Conservation (phyloP, 2,888 invertebrate genomes). For the Xanthorhoe spadicearia region DNA sequence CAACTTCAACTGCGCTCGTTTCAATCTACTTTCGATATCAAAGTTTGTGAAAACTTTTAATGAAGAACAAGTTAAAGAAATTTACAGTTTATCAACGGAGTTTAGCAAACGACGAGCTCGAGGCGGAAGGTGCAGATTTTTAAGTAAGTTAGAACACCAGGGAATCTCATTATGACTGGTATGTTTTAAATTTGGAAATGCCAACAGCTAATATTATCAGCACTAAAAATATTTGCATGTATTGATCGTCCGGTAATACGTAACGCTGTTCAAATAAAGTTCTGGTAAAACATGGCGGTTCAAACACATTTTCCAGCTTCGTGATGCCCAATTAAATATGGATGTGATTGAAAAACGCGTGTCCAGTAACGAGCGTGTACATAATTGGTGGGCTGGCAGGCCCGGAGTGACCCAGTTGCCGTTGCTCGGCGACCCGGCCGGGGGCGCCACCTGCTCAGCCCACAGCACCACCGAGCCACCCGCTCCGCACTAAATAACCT, state of each 20-base stretch:
- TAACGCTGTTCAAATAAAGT: conserved; percentile 66
- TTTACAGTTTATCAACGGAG: conserved; percentile 3
- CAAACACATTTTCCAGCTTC: conserved; percentile 81
- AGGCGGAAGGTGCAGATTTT: neutral
- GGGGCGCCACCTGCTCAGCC: conserved; percentile 56
- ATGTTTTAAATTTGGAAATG: neutral
- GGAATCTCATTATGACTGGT: neutral
- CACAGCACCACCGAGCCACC: conserved; percentile 51
- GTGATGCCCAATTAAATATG: conserved; percentile 85
- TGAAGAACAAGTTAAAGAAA: conserved; percentile 14
- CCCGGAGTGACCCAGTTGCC: conserved; percentile 84
- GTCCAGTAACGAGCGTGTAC: conserved; percentile 85
- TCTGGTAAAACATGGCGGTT: conserved; percentile 75
- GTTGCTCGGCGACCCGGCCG: conserved; percentile 79
- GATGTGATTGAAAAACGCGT: conserved; percentile 86
- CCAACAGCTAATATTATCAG: conserved; percentile 4
- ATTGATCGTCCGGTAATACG: conserved; percentile 43
- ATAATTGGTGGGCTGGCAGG: conserved; percentile 81
- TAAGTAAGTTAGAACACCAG: neutral
- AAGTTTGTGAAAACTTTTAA: conserved; percentile 29
- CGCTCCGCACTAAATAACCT: conserved; percentile 80
- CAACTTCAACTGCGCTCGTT: conserved; percentile 22
- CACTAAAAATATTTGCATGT: conserved; percentile 28
- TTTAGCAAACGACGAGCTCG: neutral
- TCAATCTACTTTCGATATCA: conserved; percentile 21